Evolutionary conservation across 2,797 vertebrate genomes (phyloP), one percentile per base, ranked within the genome.

Genomic region (Harpagifer antarcticus): DNA sequence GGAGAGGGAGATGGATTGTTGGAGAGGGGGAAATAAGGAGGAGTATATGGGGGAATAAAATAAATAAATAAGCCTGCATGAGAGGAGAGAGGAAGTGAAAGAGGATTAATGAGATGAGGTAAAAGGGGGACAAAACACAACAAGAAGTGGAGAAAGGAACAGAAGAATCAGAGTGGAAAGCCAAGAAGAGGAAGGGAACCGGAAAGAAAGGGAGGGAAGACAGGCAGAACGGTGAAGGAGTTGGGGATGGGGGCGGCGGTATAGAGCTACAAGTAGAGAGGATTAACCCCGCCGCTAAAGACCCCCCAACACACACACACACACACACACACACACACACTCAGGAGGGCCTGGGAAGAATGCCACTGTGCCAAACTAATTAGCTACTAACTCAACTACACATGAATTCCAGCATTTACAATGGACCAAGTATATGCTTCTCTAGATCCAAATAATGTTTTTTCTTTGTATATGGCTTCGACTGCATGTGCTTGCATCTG

Each of bases 331-430:
- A 76, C 64, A 50, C 0, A 81, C 70, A 83, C 44, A 68, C 52
- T 20, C 52, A 70, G 4, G 4, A 62, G 75, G 76, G 68, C 79
- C 82, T 91, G 79, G 88, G 91, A 93, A 92, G 85, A 85, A 84
- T 52, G 72, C 68, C 9, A 62, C 84, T 78, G 86, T 85, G 85
- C 88, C 90, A 91, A 92, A 93, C 90, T 90, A 94, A 94, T 94
- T 93, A 93, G 89, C 78, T 77, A 81, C 75, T 82, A 90, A 89
- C 83, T 79, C 75, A 84, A 78, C 82, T 79, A 67, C 78, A 80
- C 70, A 82, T 74, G 75, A 81, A 77, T 70, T 66, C 72, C 64
- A 31, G 80, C 60, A 68, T 85, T 80, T 81, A 81, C 82, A 83
- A 47, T 17, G 50, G 59, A 70, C 84, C 76, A 76, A 8, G 66